Evolutionary conservation across 2,797 vertebrate species (phyloP).

Genomic region (Neostethus bicornis): DNA sequence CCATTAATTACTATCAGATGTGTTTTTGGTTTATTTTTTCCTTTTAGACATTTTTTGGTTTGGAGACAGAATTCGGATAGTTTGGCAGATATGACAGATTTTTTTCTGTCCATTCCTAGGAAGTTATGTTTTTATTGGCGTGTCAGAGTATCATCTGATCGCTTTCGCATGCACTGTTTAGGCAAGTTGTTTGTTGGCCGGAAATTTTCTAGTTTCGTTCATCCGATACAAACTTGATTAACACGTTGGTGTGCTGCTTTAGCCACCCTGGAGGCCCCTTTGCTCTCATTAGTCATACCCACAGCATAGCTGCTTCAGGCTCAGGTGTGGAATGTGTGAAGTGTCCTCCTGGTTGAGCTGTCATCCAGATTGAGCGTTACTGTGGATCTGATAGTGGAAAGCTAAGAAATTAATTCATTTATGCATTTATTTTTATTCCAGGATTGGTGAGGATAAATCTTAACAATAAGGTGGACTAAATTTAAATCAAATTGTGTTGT

Average conservation of each 20-base stretch:
- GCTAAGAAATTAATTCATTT: too few species aligned
- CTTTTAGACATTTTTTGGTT: background rate
- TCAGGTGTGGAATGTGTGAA: conserved; percentile 62
- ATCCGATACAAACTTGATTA: conserved; percentile 34
- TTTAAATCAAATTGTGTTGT: background rate
- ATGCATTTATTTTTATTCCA: too few species aligned
- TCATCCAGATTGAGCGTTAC: conserved; percentile 22
- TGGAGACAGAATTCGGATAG: background rate
- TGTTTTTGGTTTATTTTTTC: background rate
- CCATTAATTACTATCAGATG: background rate
- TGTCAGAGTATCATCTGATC: conserved; percentile 19
- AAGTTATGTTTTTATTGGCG: conserved; percentile 15
- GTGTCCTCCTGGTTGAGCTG: conserved; percentile 40
- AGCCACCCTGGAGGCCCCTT: conserved; percentile 42
- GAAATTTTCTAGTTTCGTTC: background rate
- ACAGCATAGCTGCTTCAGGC: conserved; percentile 50
- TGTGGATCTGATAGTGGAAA: background rate
- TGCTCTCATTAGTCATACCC: conserved; percentile 56
- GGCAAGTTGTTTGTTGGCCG: background rate
- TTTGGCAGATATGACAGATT: conserved; percentile 1
- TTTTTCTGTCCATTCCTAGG: conserved; percentile 13
- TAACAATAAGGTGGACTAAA: background rate
- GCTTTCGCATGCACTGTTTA: conserved; percentile 24
- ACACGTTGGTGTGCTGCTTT: conserved; percentile 49
- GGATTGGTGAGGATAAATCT: too few species aligned